These are phyloP conservation scores for Xestia sexstrigata DNA, from an alignment of 2,888 invertebrate species.

Conservation along the genomic window DNA sequence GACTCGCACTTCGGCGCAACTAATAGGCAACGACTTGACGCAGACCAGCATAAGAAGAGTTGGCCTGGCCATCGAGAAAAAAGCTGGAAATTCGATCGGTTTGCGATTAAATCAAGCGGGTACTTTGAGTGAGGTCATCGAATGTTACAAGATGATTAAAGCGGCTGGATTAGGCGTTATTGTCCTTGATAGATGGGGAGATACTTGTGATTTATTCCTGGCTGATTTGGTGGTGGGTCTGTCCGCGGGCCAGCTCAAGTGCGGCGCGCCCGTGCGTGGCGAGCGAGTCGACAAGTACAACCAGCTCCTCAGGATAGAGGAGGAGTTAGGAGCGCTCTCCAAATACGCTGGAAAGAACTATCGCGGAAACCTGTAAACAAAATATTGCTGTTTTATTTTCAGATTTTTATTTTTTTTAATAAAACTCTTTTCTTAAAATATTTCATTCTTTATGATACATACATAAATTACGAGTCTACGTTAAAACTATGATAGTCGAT, in stretches of 20 bases:
- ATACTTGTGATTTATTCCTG: constrained; percentile 99
- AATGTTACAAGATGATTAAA: constrained; percentile 97
- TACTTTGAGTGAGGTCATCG: constrained; percentile 98
- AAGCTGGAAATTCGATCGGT: constrained; percentile 97
- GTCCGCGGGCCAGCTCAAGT: constrained; percentile 99
- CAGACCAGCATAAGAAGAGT: constrained; percentile 97
- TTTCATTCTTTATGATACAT: not conserved
- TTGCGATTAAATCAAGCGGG: constrained; percentile 99
- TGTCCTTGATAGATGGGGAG: constrained; percentile 93
- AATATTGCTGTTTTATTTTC: not conserved
- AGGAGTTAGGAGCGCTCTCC: constrained; percentile 97
- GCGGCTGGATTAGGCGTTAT: constrained; percentile 97
- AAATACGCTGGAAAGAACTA: constrained; percentile 98
- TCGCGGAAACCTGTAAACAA: constrained; percentile 90
- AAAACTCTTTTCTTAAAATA: not conserved
- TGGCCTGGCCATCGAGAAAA: constrained; percentile 97
- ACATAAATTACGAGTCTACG: not conserved
- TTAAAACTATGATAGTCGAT: not conserved
- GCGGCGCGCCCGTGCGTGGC: constrained; percentile 98
- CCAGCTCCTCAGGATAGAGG: constrained; percentile 99
- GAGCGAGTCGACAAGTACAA: constrained; percentile 99
- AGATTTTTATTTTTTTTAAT: not conserved
- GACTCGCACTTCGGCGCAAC: constrained; percentile 93
- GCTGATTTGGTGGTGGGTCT: constrained; percentile 99
- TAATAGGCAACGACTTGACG: constrained; percentile 98